phyloP scores from a whole-genome alignment of 2,888 invertebrate genomes.

The Ditula angustiorana region DNA sequence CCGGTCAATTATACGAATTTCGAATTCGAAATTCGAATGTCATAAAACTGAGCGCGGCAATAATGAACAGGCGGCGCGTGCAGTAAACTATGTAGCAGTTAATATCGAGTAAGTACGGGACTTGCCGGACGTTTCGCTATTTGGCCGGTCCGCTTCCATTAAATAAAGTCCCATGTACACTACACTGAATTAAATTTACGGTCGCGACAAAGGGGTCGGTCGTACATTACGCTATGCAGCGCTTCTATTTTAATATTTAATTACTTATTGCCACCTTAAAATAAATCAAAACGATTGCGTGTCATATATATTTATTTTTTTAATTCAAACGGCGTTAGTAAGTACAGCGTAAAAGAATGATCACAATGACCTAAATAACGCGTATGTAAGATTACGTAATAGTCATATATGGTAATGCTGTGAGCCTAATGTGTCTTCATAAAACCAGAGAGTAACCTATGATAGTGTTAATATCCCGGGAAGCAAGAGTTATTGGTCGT shows the following conservation, averaged over 20 bases:
- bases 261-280: neutral
- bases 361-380: neutral
- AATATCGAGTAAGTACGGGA: constrained; percentile 71
- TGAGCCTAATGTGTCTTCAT: constrained; percentile 81
- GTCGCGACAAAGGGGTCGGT: constrained; percentile 27
- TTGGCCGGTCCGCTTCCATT: constrained; percentile 55
- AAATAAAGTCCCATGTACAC: constrained; percentile 52
- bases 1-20: constrained; percentile 77
- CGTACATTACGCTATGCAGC: neutral
- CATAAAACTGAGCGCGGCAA: constrained; percentile 76
- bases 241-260: neutral
- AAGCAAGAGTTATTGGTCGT: constrained; percentile 84
- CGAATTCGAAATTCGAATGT: constrained; percentile 73
- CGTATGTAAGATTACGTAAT: constrained; percentile 25
- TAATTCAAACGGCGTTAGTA: no score
- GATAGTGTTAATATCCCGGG: constrained; percentile 84
- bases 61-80: constrained; percentile 79
- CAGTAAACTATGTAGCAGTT: constrained; percentile 79
- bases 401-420: constrained; percentile 73
- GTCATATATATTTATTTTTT: no score
- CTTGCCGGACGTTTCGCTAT: constrained; percentile 76
- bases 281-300: neutral
- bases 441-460: constrained; percentile 82
- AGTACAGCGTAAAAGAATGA: neutral
- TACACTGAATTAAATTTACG: constrained; percentile 50